Evolutionary conservation across 2,113 vertebrate species (phyloP).

Genomic region (Leptodactylus fuscus): DNA sequence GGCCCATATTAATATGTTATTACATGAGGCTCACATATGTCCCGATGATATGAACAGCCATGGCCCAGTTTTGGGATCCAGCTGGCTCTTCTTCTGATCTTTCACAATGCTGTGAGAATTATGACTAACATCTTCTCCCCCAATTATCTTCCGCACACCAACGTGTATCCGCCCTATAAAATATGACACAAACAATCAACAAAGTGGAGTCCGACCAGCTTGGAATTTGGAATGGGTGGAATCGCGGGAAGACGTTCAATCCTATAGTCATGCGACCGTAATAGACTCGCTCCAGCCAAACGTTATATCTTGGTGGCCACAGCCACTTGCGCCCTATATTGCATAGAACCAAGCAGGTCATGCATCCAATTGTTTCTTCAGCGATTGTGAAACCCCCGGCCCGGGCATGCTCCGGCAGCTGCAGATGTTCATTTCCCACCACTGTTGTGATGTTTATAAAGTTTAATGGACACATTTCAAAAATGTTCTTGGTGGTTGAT

Average conservation of each 20-base stretch:
- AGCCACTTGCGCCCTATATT: neutral
- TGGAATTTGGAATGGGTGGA: neutral
- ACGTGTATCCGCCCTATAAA: slow-evolving; percentile 19
- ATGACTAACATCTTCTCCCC: slow-evolving; percentile 7
- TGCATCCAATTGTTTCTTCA: neutral
- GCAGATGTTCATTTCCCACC: neutral
- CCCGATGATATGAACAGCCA: neutral
- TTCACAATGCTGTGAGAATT: neutral
- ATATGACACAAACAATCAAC: neutral
- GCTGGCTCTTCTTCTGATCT: slow-evolving; percentile 8
- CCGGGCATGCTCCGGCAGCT: neutral
- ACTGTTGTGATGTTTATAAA: neutral
- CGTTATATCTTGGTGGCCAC: no score
- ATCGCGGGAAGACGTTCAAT: neutral
- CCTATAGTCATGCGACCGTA: no score
- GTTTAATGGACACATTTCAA: neutral
- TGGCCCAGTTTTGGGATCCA: slow-evolving; percentile 21
- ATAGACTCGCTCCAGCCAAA: neutral
- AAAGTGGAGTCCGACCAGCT: neutral
- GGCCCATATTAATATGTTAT: neutral
- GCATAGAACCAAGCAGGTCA: neutral
- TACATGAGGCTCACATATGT: neutral
- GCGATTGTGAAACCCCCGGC: neutral
- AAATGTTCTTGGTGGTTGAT: slow-evolving; percentile 1
- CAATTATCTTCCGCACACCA: neutral